Evolutionary conservation across 2,888 invertebrate species (phyloP).

Genomic region (Tholera decimalis): DNA sequence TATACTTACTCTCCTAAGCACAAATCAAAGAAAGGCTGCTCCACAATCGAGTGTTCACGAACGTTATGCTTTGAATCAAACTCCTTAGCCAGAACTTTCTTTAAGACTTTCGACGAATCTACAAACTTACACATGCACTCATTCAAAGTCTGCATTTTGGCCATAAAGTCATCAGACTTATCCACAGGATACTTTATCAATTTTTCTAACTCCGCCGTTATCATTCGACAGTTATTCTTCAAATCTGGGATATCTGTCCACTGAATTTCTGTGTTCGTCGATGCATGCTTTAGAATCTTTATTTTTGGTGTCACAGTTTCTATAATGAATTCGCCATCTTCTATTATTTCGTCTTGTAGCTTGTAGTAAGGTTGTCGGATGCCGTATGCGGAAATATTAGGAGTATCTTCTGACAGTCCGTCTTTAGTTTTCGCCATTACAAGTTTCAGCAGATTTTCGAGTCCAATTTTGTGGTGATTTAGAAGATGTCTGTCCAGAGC

Average conservation of each 20-base stretch:
- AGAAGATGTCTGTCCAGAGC: conserved; percentile 84
- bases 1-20: conserved; percentile 81
- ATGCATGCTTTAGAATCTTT: conserved; percentile 81
- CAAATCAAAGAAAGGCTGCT: conserved; percentile 77
- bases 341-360: conserved; percentile 72
- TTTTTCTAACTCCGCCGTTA: conserved; percentile 77
- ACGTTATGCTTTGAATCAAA: conserved; percentile 73
- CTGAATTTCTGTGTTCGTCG: conserved; percentile 80
- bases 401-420: conserved; percentile 74
- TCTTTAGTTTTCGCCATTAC: conserved; percentile 87
- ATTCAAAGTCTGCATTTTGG: conserved; percentile 83
- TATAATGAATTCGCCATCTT: conserved; percentile 83
- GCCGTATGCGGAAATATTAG: conserved; percentile 60
- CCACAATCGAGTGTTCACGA: conserved; percentile 66
- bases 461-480: conserved; percentile 83
- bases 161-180: conserved; percentile 71
- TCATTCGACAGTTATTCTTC: conserved; percentile 73
- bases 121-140: conserved; percentile 87
- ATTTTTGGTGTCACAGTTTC: conserved; percentile 83
- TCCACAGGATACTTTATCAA: conserved; percentile 71
- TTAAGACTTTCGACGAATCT: conserved; percentile 83
- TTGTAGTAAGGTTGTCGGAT: conserved; percentile 81
- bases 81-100: conserved; percentile 81
- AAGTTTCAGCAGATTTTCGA: conserved; percentile 82
- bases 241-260: conserved; percentile 76